Conservation (phyloP, 2,888 invertebrate species). For the Apotomis capreana region DNA sequence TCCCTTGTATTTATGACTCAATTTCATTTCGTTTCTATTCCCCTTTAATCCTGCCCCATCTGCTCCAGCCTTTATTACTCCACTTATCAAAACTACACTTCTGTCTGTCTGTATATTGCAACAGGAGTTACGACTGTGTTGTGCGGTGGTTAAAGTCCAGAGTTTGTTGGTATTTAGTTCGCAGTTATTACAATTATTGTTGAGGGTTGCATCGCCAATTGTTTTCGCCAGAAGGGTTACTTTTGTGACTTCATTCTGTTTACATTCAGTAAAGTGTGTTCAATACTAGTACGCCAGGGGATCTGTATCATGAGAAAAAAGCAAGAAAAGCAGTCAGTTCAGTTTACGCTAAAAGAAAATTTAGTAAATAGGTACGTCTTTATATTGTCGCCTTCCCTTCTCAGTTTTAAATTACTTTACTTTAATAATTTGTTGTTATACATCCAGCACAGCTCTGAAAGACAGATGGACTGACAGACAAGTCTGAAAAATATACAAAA, state of each 20-base stretch:
- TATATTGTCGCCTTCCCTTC: too few relatives aligned
- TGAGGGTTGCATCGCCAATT: conserved; percentile 5
- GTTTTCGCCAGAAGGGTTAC: conserved; percentile 14
- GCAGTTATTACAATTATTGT: conserved; percentile 13
- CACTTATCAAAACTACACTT: conserved; percentile 29
- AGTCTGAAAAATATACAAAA: too few relatives aligned
- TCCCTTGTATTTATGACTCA: conserved; percentile 35
- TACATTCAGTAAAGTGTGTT: background rate
- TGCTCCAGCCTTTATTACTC: conserved; percentile 23
- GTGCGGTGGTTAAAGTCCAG: background rate
- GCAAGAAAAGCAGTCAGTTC: too few relatives aligned
- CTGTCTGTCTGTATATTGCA: background rate
- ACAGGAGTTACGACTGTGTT: background rate
- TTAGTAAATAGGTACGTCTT: too few relatives aligned
- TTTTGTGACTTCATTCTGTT: background rate
- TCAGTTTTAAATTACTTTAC: too few relatives aligned
- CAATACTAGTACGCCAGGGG: too few relatives aligned
- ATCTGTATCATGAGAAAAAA: too few relatives aligned
- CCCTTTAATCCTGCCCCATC: conserved; percentile 24
- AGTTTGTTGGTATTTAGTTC: background rate
- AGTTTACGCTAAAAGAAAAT: too few relatives aligned
- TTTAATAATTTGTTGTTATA: too few relatives aligned
- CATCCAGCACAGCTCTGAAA: too few relatives aligned
- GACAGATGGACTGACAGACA: too few relatives aligned
- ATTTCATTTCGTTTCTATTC: conserved; percentile 43